Evolutionary conservation across 2,888 invertebrate species (phyloP), one percentile per base, ranked within the genome.

Genomic region (Cantharis nigra): DNA sequence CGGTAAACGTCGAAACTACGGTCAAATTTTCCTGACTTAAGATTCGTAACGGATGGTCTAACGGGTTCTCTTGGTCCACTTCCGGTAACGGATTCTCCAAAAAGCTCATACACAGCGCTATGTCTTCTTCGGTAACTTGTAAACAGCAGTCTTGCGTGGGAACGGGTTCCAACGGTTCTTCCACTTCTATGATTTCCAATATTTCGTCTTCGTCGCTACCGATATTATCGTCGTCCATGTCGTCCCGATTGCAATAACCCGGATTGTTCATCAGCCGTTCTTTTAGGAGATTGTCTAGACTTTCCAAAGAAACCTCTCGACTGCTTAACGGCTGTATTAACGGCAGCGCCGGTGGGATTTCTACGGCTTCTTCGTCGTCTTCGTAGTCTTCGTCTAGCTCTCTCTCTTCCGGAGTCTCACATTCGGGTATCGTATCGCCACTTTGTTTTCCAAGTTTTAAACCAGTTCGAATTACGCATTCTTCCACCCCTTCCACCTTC

Each of bases 41-140:
- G 83, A 97, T 95, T 82, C 97, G 91, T 71, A 97, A 89, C 0
- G 97, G 97, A 90, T 97, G 97, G 85, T 95, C 95, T 80, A 94
- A 93, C 73, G 88, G 89, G 82, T 92, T 92, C 80, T 92, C 92
- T 85, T 94, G 94, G 83, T 94, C 94, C 26, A 92, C 92, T 88
- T 94, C 94, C 0, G 92, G 92, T 49, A 94, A 86, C 67, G 92
- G 93, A 88, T 94, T 93, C 84, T 94, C 94, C 71, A 90, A 88
- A 70, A 86, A 85, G 63, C 94, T 94, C 95, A 96, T 96, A 84
- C 96, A 96, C 73, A 94, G 91, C 4, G 96, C 96, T 79, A 97
- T 97, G 86, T 97, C 97, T 89, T 97, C 97, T 89, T 97, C 97
- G 7, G 96, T 97, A 72, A 96, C 96, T 90, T 97, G 97, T 74